These are phyloP conservation scores for Pogonocichla stellata DNA, from an alignment of 2,113 vertebrate genomes.

Conservation along the genomic window DNA sequence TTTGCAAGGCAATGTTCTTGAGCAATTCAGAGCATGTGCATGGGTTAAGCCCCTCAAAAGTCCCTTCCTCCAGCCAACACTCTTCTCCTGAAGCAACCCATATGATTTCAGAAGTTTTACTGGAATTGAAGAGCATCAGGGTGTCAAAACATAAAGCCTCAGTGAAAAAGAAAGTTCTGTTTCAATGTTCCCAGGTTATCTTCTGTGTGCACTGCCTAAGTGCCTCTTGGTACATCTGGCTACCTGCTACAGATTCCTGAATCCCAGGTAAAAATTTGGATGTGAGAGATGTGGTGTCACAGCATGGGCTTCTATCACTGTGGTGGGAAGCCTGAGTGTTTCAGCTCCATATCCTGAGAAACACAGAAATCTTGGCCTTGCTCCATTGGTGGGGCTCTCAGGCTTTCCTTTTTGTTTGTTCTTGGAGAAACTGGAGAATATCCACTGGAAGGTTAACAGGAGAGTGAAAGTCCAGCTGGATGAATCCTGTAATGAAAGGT, in stretches of 20 bases:
- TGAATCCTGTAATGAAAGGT: background rate
- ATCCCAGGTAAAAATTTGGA: background rate
- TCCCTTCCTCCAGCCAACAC: background rate
- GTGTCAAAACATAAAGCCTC: background rate
- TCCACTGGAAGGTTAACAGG: background rate
- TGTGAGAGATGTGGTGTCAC: background rate
- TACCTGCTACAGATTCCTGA: background rate
- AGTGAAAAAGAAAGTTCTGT: background rate
- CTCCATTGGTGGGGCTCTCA: background rate
- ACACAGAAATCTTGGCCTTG: background rate
- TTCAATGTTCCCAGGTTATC: background rate
- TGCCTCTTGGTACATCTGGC: background rate
- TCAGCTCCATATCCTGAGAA: background rate
- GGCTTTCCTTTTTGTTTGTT: background rate
- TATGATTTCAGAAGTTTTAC: background rate
- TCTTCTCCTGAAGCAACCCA: background rate
- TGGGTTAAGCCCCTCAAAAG: background rate
- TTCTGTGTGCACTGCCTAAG: background rate
- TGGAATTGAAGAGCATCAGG: background rate
- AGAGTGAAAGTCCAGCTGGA: background rate
- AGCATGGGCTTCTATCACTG: rapidly evolving
- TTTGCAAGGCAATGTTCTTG: background rate
- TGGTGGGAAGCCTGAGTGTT: background rate
- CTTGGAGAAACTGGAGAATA: background rate
- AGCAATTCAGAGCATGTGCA: background rate